Percentiles rank a stretch among this genome's conserved stretches.
Evolutionary conservation across 2,888 invertebrate genomes (phyloP).

Genomic region (Lepidocyrtinus sp.): DNA sequence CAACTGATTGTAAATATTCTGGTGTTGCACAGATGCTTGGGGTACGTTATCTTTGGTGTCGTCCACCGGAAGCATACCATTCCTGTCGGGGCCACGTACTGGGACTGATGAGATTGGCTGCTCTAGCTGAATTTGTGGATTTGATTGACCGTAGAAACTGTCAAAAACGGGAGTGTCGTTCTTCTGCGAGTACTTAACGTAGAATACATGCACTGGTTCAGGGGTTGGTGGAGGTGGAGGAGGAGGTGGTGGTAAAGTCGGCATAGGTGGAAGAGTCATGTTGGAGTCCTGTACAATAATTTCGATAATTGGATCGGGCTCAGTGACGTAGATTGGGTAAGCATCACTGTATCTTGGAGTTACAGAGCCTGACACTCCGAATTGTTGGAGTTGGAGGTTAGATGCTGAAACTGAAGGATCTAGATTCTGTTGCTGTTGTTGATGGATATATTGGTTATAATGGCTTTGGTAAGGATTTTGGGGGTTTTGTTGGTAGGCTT

Average conservation of each 20-base stretch:
- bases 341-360: constrained; percentile 52
- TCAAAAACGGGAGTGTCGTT: constrained; percentile 79
- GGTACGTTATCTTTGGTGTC: constrained; percentile 20
- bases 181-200: constrained; percentile 84
- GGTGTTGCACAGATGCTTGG: constrained; percentile 41
- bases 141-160: constrained; percentile 43
- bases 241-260: constrained; percentile 74
- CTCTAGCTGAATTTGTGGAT: constrained; percentile 66
- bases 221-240: constrained; percentile 77
- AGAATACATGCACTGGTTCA: constrained; percentile 91
- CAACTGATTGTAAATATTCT: constrained; percentile 20
- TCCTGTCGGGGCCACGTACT: constrained; percentile 60
- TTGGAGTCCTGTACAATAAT: constrained; percentile 94
- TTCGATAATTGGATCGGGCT: constrained; percentile 87
- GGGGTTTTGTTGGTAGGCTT: constrained; percentile 4
- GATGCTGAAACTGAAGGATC: constrained; percentile 16
- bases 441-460: background rate
- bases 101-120: constrained; percentile 65
- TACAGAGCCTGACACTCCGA: constrained; percentile 9
- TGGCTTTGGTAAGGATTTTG: constrained; percentile 19
- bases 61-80: constrained; percentile 39
- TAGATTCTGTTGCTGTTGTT: constrained; percentile 12
- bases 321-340: constrained; percentile 65
- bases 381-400: constrained; percentile 3
- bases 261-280: constrained; percentile 81